Evolutionary conservation across 2,888 invertebrate species (phyloP).

Genomic region (Leuctra nigra): DNA sequence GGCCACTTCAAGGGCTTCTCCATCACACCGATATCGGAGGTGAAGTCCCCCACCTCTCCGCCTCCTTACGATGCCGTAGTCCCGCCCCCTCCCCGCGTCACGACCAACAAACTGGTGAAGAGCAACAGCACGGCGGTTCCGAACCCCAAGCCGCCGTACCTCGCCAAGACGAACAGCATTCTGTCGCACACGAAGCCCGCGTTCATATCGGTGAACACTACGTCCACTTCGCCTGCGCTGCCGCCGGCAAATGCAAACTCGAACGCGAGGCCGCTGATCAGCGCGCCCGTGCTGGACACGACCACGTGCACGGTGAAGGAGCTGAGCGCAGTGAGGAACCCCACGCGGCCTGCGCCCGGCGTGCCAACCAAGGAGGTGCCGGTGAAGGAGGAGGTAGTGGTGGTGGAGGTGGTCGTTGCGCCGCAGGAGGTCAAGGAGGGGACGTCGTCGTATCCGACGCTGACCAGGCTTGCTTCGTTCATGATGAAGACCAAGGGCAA

Average conservation of each 20-base stretch:
- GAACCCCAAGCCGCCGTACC: neutral
- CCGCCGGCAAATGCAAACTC: conserved; percentile 50
- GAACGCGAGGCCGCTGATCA: conserved; percentile 62
- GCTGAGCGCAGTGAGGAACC: conserved; percentile 42
- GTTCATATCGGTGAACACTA: conserved; percentile 32
- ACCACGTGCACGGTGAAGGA: conserved; percentile 76
- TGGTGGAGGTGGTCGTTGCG: neutral
- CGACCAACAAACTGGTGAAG: conserved; percentile 26
- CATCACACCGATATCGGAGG: conserved; percentile 55
- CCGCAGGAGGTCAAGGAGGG: conserved; percentile 45
- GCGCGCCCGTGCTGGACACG: conserved; percentile 71
- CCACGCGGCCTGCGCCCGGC: conserved; percentile 50
- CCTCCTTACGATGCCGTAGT: conserved; percentile 20
- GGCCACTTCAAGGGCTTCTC: conserved; percentile 85
- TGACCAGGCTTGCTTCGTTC: conserved; percentile 71
- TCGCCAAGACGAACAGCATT: conserved; percentile 42
- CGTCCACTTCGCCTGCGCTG: conserved; percentile 45
- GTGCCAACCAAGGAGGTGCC: conserved; percentile 38
- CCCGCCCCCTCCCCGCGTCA: conserved; percentile 18
- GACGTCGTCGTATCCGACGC: conserved; percentile 46
- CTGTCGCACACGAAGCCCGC: conserved; percentile 36
- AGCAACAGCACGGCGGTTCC: conserved; percentile 7
- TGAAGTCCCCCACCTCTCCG: neutral
- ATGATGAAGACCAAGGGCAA: conserved; percentile 39
- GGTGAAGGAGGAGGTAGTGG: neutral